These are phyloP conservation scores for Echinops telfairi DNA, from an alignment of 2,113 vertebrate genomes.

Conservation along the genomic window DNA sequence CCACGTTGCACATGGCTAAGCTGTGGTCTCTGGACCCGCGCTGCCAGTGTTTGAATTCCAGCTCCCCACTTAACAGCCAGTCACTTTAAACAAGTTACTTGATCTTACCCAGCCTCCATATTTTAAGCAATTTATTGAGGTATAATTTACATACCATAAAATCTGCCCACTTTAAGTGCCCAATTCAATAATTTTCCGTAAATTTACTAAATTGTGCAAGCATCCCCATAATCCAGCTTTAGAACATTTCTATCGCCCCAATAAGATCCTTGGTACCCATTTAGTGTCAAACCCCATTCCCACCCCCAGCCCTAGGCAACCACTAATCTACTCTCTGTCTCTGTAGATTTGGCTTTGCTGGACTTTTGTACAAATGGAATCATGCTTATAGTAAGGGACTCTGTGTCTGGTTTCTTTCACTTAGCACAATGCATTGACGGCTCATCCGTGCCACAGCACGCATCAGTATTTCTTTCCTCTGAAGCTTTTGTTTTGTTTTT, in stretches of 20 bases:
- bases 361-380: neutral
- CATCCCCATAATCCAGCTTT: neutral
- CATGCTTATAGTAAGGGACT: neutral
- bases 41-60: neutral
- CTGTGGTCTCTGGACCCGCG: neutral
- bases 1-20: neutral
- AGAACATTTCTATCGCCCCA: neutral
- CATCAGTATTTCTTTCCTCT: neutral
- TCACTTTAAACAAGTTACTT: neutral
- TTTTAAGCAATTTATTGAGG: neutral
- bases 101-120: neutral
- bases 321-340: neutral
- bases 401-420: constrained; percentile 25
- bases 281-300: neutral
- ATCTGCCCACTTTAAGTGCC: neutral
- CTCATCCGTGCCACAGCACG: neutral
- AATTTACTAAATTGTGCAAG: neutral
- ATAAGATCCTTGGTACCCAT: neutral
- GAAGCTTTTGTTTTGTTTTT: too few species aligned
- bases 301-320: neutral
- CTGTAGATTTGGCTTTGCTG: neutral
- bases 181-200: constrained; percentile 20
- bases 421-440: neutral
- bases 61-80: neutral
- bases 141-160: constrained; percentile 40